Conservation (phyloP, 2,888 invertebrate species). For the Pharmacophagus antenor region DNA sequence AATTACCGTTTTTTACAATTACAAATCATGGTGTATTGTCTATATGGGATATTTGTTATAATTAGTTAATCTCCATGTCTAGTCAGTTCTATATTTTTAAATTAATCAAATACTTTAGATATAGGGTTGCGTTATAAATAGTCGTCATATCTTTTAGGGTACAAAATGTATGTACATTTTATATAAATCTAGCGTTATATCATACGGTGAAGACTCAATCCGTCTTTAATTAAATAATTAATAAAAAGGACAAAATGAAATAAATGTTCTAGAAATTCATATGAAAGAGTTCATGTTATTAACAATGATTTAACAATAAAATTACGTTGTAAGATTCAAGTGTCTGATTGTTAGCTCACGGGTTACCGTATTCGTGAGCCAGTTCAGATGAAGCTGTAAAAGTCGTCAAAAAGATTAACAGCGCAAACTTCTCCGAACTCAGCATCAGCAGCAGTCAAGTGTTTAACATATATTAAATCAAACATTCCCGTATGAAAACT, state of each 20-base stretch:
- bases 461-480: background rate
- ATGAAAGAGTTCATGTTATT: background rate
- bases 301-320: background rate
- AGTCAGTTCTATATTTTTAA: background rate
- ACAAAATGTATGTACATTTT: constrained; percentile 1
- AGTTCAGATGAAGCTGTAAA: no score
- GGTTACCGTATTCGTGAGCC: no score
- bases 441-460: no score
- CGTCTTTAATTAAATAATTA: background rate
- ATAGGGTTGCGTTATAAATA: constrained; percentile 1
- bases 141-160: constrained; percentile 2
- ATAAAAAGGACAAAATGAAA: background rate
- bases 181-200: background rate
- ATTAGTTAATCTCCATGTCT: background rate
- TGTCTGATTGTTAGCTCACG: no score
- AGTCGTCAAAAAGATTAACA: no score
- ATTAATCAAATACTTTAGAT: background rate
- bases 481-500: background rate
- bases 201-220: background rate
- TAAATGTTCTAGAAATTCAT: background rate
- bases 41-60: background rate
- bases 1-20: background rate
- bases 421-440: no score
- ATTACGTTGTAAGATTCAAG: no score
- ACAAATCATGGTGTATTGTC: background rate